Evolutionary conservation across 2,888 invertebrate genomes (phyloP), one percentile per base, ranked within the genome.

Genomic region (Endotricha flammealis): DNA sequence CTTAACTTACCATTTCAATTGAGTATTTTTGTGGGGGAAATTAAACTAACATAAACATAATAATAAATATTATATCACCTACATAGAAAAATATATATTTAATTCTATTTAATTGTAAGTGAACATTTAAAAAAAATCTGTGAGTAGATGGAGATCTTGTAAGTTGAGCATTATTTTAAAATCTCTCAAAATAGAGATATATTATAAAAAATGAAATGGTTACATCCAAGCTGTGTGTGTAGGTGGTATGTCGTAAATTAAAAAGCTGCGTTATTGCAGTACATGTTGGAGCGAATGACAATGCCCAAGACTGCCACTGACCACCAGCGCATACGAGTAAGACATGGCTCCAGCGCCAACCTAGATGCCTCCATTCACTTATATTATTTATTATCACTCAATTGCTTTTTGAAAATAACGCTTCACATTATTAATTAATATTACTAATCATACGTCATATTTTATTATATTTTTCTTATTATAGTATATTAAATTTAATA

Each of bases 261-360:
- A 62, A 63, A 57, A 46, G 53, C 54, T 53, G 57, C 73, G 64
- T 79, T 66, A 69, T 94, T 94, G 86, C 95, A 95, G 95, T 93
- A 90, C 83, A 92, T 95, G 92, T 92, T 95, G 91, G 93, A 94
- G 90, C 91, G 92, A 90, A 92, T 93, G 92, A 92, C 93, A 88
- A 91, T 92, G 89, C 91, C 93, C 89, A 92, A 91, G 90, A 91
- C 90, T 90, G 91, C 91, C 90, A 92, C 91, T 90, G 91, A 93
- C 85, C 94, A 93, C 89, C 94, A 93, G 91, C 93, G 92, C 88
- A 93, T 95, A 89, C 92, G 95, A 93, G 95, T 95, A 95, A 95
- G 95, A 92, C 74, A 57, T 56, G 48, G 59, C 57, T 60, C 51
- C 46, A 52, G 48, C 45, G 48, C 46, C 43, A 47, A 53, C 53